These are phyloP conservation scores for Pachycephala philippinensis DNA, from an alignment of 2,113 vertebrate species.

Conservation along the genomic window DNA sequence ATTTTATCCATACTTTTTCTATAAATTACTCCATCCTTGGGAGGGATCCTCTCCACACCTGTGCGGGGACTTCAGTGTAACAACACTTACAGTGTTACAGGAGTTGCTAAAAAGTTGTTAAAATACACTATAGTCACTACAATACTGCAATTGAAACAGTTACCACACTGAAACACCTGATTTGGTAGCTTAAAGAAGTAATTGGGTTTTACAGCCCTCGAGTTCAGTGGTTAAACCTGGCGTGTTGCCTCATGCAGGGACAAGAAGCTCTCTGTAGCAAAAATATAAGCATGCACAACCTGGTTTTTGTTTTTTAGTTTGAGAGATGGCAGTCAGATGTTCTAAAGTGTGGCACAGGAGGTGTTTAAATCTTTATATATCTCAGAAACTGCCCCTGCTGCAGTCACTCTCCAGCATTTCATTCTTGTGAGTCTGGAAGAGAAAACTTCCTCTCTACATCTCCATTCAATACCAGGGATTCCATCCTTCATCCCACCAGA, in stretches of 20 bases:
- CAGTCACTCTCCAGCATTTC: not conserved
- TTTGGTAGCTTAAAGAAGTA: not conserved
- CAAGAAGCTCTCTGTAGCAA: not conserved
- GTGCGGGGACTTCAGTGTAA: accelerated
- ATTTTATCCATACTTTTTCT: not conserved
- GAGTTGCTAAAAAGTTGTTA: not conserved
- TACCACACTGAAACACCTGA: not conserved
- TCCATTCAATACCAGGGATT: not conserved
- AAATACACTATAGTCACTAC: not conserved
- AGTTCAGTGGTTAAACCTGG: not conserved
- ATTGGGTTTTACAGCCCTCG: not conserved
- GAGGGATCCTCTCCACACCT: not conserved
- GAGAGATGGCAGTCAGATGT: not conserved
- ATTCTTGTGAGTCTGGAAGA: not conserved
- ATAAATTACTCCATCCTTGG: not conserved
- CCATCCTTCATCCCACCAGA: not conserved
- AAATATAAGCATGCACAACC: accelerated
- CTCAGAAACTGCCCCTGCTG: not conserved
- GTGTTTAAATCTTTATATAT: not conserved
- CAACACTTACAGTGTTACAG: not conserved
- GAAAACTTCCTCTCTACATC: not conserved
- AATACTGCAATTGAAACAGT: not conserved
- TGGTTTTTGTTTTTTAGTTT: not conserved
- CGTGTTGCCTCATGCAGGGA: not conserved
- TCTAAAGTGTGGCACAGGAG: not conserved